Base-by-base conservation (phyloP, 2,888 invertebrate species). In the Ochropleura plecta region DNA sequence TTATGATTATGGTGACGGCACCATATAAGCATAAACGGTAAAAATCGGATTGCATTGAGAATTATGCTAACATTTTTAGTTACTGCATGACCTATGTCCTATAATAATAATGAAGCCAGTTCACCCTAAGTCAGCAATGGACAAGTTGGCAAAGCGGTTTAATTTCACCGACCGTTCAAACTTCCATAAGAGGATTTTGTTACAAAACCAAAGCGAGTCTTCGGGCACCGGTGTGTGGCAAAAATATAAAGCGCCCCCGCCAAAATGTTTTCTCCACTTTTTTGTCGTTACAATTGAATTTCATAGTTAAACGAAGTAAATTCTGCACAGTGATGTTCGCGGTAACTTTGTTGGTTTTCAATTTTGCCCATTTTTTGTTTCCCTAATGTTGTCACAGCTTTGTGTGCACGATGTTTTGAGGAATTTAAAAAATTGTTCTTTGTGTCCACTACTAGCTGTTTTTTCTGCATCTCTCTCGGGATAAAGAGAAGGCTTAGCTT, bases 161-260 rank as follows among this genome's bases (percentile, higher is more conserved):
- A 91, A 92, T 91, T 91, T 88, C 82, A 82, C 76, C 64, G 84
- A 86, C 90, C 84, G 83, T 89, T 86, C 88, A 79, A 90, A 92
- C 80, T 92, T 91, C 81, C 64, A 73, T 91, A 90, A 92, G 91
- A 91, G 91, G 91, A 91, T 91, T 92, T 88, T 76, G 86, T 81
- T 85, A 89, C 90, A 88, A 88, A 88, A 88, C 86, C 81, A 80
- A 80, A 65, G 42, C 59, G 62, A 73, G 69, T 74, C 76, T 76
- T 79, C 64, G 53, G 57, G 18, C 68, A 73, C 30, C 65, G 67
- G 69, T 75, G 73, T 84, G 51, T 79, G 65, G 72, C 20, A 73
- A 82, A 87, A 82, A 81, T 86, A 75, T 67, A 70, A 57, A 42
- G 64, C 51, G 16, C 57, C 55, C 46, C 59, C 60, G 65, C 18